phyloP scores from a whole-genome alignment of 2,113 vertebrate genomes.

The Caloenas nicobarica region DNA sequence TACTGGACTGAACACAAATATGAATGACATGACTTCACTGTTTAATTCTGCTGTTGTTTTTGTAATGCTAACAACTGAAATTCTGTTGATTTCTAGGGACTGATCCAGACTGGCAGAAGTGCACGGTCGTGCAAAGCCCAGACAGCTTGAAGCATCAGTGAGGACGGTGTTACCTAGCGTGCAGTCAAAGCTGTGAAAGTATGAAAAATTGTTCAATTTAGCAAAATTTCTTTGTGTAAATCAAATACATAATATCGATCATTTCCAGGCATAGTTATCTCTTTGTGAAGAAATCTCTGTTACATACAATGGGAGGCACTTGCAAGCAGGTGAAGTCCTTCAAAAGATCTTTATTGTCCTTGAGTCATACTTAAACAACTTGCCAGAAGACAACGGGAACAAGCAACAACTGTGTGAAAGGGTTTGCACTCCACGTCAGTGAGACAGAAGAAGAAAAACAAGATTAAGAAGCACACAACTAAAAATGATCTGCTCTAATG shows the following conservation, averaged over 20 bases:
- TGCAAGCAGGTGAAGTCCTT: not conserved
- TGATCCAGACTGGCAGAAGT: not conserved
- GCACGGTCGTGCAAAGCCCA: accelerated
- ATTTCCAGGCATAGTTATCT: not conserved
- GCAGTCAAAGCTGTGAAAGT: not conserved
- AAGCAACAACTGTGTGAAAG: not conserved
- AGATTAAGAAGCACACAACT: not conserved
- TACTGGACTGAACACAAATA: not conserved
- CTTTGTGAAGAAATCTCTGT: not conserved
- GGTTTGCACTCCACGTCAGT: not conserved
- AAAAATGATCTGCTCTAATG: not conserved
- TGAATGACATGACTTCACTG: not conserved
- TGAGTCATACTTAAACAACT: not conserved
- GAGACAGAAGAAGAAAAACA: not conserved
- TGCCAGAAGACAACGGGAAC: not conserved
- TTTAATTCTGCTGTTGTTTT: not conserved
- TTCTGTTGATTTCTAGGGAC: not conserved
- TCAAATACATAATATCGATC: not conserved
- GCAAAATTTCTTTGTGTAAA: not conserved
- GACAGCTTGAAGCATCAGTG: accelerated
- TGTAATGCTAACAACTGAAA: not conserved
- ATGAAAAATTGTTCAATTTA: not conserved
- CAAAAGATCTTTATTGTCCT: not conserved
- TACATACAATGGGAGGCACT: not conserved
- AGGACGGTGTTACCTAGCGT: not conserved